phyloP scores from a whole-genome alignment of 2,888 invertebrate genomes.

The Mimumesa dahlbomi region DNA sequence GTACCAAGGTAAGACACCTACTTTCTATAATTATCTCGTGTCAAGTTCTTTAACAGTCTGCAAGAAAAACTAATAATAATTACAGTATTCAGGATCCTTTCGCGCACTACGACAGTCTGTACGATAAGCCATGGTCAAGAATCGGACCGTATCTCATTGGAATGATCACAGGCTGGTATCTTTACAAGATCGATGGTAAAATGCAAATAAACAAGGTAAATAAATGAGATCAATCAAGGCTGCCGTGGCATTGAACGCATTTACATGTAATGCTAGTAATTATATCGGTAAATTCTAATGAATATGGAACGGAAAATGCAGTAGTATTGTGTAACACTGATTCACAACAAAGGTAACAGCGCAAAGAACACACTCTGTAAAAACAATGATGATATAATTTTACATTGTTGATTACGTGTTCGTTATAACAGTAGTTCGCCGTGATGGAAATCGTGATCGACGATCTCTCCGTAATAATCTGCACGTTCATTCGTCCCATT shows the following conservation, averaged over 20 bases:
- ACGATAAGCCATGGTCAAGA: constrained; percentile 79
- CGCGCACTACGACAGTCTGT: constrained; percentile 71
- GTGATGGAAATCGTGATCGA: constrained; percentile 6
- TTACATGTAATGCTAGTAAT: too few relatives aligned
- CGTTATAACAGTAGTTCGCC: neutral
- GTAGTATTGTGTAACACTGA: too few relatives aligned
- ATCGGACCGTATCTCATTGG: constrained; percentile 79
- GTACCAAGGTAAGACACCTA: constrained; percentile 69
- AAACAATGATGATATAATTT: too few relatives aligned
- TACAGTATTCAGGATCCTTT: constrained; percentile 71
- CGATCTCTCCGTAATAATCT: too few relatives aligned
- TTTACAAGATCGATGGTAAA: constrained; percentile 70
- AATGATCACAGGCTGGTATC: constrained; percentile 74
- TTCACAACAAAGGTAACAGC: too few relatives aligned
- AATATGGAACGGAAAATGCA: too few relatives aligned
- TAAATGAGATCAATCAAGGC: too few relatives aligned
- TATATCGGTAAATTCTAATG: too few relatives aligned
- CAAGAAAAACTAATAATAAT: constrained; percentile 6
- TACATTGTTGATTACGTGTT: constrained; percentile 1
- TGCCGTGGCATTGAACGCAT: too few relatives aligned
- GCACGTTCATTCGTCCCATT: too few relatives aligned
- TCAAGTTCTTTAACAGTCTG: neutral
- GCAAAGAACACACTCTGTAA: too few relatives aligned
- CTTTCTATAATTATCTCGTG: neutral
- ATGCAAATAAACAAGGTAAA: constrained; percentile 68